These are phyloP conservation scores for Laterallus jamaicensis DNA, from an alignment of 2,113 vertebrate genomes.

Conservation along the genomic window DNA sequence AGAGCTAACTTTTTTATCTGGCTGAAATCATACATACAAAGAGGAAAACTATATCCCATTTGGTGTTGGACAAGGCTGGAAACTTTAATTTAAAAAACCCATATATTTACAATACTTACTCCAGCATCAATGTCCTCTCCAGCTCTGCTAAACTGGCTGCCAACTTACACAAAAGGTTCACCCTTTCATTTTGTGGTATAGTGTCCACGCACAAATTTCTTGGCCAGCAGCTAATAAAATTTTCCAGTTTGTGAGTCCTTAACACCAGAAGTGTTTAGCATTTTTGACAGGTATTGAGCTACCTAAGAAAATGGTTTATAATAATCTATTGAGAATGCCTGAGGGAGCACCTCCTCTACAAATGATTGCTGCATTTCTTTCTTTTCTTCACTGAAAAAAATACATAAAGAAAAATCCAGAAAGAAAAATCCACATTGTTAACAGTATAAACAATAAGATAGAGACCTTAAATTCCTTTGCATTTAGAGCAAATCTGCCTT, in stretches of 20 bases:
- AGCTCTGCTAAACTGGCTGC: not conserved
- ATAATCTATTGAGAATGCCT: not conserved
- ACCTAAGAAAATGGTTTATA: not conserved
- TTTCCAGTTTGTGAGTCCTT: not conserved
- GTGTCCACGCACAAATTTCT: not conserved
- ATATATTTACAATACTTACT: not conserved
- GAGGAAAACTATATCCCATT: not conserved
- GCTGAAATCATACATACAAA: not conserved
- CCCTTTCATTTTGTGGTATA: not conserved
- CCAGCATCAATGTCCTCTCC: not conserved
- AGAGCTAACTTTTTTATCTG: not conserved
- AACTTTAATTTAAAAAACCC: not conserved
- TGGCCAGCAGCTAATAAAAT: not conserved
- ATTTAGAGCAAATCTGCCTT: constrained; percentile 20
- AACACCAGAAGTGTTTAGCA: not conserved
- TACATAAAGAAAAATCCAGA: not conserved
- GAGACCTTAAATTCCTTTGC: not conserved
- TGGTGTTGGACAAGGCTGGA: not conserved
- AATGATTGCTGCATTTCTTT: not conserved
- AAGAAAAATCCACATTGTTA: not conserved
- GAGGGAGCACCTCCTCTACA: not conserved
- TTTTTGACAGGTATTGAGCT: not conserved
- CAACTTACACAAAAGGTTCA: not conserved
- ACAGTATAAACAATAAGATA: not conserved
- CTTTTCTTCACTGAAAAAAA: not conserved